Conservation (phyloP, 2,888 invertebrate species). For the Psylliodes chrysocephalus region DNA sequence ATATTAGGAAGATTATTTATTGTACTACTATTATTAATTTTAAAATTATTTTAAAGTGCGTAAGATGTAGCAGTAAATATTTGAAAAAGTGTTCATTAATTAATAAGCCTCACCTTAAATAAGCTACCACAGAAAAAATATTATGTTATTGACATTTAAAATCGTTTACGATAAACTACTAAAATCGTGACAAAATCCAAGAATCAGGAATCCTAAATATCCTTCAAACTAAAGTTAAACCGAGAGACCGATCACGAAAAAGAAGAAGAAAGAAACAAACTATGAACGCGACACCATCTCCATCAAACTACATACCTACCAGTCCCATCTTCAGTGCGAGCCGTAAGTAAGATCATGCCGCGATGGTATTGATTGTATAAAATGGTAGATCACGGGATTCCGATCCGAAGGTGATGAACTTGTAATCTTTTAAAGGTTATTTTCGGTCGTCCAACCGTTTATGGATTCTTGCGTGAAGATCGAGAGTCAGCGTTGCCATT, state of each 20-base stretch:
- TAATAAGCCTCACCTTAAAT: not conserved
- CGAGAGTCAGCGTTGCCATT: constrained; percentile 1
- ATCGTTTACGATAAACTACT: too few species aligned
- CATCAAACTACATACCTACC: not conserved
- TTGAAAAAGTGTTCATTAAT: too few species aligned
- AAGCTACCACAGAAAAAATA: not conserved
- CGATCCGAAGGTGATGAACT: constrained; percentile 42
- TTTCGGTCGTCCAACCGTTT: constrained; percentile 42
- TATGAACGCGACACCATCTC: not conserved
- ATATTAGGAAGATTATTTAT: too few species aligned
- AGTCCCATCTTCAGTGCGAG: not conserved
- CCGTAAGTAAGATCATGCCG: not conserved
- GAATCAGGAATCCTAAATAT: constrained; percentile 11
- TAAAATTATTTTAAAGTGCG: too few species aligned
- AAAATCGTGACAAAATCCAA: constrained; percentile 23
- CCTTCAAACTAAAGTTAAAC: constrained; percentile 16
- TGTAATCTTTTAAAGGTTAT: constrained; percentile 48
- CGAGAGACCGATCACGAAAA: constrained; percentile 27
- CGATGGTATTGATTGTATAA: not conserved
- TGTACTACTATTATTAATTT: too few species aligned
- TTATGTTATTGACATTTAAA: constrained; percentile 9
- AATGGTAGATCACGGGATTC: constrained; percentile 34
- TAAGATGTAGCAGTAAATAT: too few species aligned
- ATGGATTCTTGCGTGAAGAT: constrained; percentile 7
- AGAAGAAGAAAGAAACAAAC: constrained; percentile 12